Percentiles rank a stretch among this genome's conserved stretches.
These are phyloP conservation scores for Amiota communis DNA, from an alignment of 2,888 invertebrate genomes.

Conservation along the genomic window DNA sequence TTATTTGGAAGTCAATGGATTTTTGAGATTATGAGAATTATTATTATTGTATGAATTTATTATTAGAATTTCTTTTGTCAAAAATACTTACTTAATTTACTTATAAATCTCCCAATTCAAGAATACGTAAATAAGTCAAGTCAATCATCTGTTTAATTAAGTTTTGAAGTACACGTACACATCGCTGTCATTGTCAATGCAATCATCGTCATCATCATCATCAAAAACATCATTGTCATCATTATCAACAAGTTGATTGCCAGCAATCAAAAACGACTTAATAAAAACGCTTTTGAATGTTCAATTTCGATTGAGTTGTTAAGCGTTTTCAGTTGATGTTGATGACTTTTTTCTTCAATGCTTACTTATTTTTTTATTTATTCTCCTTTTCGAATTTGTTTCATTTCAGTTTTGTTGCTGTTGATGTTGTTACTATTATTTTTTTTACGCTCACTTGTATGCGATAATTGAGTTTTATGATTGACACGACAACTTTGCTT, in stretches of 20 bases:
- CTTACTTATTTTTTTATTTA: neutral
- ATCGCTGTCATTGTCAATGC: slow-evolving; percentile 4
- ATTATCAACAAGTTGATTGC: slow-evolving; percentile 60
- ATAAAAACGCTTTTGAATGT: slow-evolving; percentile 60
- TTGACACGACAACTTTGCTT: slow-evolving; percentile 67
- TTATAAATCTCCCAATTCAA: neutral
- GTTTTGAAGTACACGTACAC: neutral
- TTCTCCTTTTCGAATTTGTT: neutral
- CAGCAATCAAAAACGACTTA: slow-evolving; percentile 58
- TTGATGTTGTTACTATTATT: neutral
- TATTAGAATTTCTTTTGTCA: no score
- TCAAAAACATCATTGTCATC: slow-evolving; percentile 50
- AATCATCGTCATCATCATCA: slow-evolving; percentile 47
- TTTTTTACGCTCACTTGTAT: slow-evolving; percentile 24
- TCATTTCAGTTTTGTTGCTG: no score
- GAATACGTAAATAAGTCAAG: neutral
- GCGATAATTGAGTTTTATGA: slow-evolving; percentile 67
- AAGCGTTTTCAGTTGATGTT: slow-evolving; percentile 35
- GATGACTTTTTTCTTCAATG: neutral
- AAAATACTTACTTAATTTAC: neutral
- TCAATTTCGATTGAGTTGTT: slow-evolving; percentile 62
- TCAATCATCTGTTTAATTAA: neutral
- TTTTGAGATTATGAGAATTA: no score
- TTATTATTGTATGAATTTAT: no score
- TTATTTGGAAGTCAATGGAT: no score